phyloP scores from a whole-genome alignment of 2,113 vertebrate genomes.

The Nycticorax nycticorax region DNA sequence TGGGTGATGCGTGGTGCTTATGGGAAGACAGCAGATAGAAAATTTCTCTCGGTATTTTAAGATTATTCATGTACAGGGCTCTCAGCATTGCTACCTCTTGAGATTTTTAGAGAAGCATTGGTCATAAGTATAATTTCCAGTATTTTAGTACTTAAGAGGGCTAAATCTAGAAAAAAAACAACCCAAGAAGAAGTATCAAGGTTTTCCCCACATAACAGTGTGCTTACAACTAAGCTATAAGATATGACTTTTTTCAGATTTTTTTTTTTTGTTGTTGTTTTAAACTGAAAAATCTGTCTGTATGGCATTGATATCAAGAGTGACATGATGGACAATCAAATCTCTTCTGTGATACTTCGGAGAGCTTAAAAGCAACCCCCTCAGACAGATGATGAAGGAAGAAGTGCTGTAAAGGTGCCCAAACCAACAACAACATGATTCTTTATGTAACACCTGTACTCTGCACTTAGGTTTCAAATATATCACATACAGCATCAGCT shows the following conservation, averaged over 20 bases:
- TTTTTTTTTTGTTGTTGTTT: background rate
- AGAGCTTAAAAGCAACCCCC: background rate
- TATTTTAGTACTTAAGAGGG: background rate
- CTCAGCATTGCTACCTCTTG: background rate
- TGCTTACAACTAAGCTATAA: background rate
- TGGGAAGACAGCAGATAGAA: slow-evolving; percentile 4
- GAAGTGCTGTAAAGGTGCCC: background rate
- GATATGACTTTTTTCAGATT: background rate
- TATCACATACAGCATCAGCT: background rate
- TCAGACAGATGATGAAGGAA: background rate
- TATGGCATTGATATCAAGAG: background rate
- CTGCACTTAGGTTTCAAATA: background rate
- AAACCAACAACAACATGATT: background rate
- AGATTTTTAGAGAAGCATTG: background rate
- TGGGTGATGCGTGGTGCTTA: background rate
- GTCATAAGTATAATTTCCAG: background rate
- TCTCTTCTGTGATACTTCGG: background rate
- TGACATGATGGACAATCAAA: background rate
- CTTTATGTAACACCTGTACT: background rate
- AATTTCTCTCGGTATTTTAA: slow-evolving; percentile 7
- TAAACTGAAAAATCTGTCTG: background rate
- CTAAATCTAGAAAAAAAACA: background rate
- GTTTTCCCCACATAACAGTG: background rate
- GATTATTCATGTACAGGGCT: background rate
- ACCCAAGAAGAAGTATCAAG: background rate